Evolutionary conservation across 2,797 vertebrate species (phyloP), one percentile per base, ranked within the genome.

Genomic region (Triplophysa bombifrons): DNA sequence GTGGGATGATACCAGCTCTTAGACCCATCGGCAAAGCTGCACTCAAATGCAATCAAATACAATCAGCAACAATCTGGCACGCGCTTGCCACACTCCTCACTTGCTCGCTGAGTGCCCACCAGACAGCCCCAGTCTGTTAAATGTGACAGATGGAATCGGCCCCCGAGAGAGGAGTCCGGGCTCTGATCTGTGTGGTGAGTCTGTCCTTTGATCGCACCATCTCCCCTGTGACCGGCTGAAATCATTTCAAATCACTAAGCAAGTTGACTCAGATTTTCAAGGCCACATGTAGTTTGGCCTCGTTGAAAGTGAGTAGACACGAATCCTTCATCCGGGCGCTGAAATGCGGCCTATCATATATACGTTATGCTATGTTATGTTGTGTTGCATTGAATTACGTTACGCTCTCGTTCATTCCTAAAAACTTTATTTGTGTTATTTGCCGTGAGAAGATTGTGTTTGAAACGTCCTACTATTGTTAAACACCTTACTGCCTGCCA

Each of bases 41-140:
- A 83, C 85, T 86, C 83, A 83, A 83, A 80, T 66, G 69, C 83
- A 86, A 86, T 86, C 85, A 86, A 78, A 84, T 64, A 79, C 85
- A 86, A 86, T 86, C 85, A 86, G 75, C 64, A 68, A 34, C 82
- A 83, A 61, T 63, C 77, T 74, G 69, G 72, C 64, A 72, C 71
- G 20, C 70, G 46, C 27, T 67, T 46, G 38, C 63, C 66, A 65
- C 63, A 65, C 63, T 44, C 38, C 68, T 25, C 55, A 72, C 73
- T 80, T 74, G 71, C 46, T 69, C 63, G 13, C 51, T 78, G 63
- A 58, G 58, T 72, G 56, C n/a, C 58, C 72, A 64, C 30, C 71
- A 38, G 81, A 83, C 68, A 83, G 80, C 76, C 77, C 63, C 82
- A 80, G 76, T 78, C 80, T 78, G 67, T 81, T 84, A 78, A 81